phyloP scores from a whole-genome alignment of 2,797 vertebrate species.

The Gila robusta region DNA sequence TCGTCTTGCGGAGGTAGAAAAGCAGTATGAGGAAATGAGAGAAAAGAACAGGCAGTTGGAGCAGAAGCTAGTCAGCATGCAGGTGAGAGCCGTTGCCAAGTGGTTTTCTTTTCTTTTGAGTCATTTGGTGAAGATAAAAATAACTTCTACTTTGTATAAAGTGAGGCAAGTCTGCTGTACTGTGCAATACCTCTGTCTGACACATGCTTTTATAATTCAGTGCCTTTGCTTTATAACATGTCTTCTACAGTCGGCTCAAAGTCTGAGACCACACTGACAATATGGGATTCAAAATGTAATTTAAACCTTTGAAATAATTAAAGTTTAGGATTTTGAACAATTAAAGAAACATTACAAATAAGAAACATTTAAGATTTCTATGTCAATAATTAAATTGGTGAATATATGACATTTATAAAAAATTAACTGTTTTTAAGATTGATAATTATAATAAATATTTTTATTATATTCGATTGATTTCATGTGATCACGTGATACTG shows the following conservation, averaged over 20 bases:
- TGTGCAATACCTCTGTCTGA: not conserved
- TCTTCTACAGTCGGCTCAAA: not conserved
- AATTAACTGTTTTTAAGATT: not conserved
- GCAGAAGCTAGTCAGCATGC: constrained; percentile 78
- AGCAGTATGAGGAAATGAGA: constrained; percentile 75
- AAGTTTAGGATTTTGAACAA: not conserved
- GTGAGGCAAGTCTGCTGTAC: not conserved
- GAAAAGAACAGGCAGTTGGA: constrained; percentile 80
- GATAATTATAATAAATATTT: not conserved
- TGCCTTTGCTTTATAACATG: not conserved
- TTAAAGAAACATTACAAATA: not conserved
- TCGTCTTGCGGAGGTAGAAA: constrained; percentile 77
- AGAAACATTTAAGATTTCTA: not conserved
- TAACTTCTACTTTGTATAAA: constrained; percentile 11
- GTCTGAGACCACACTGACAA: not conserved
- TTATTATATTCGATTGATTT: not conserved
- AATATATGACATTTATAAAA: not conserved
- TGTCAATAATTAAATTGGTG: not conserved
- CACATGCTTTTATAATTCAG: not conserved
- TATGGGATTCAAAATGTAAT: not conserved
- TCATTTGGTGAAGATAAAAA: constrained; percentile 15
- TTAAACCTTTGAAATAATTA: not conserved
- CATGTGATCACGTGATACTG: not conserved
- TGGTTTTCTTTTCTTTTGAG: not conserved
- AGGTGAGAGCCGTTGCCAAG: constrained; percentile 68